A percentile compares a stretch with the other conserved stretches of the same genome.
Conservation (phyloP, 1,140 invertebrate species). For the Andricus grossulariae region DNA sequence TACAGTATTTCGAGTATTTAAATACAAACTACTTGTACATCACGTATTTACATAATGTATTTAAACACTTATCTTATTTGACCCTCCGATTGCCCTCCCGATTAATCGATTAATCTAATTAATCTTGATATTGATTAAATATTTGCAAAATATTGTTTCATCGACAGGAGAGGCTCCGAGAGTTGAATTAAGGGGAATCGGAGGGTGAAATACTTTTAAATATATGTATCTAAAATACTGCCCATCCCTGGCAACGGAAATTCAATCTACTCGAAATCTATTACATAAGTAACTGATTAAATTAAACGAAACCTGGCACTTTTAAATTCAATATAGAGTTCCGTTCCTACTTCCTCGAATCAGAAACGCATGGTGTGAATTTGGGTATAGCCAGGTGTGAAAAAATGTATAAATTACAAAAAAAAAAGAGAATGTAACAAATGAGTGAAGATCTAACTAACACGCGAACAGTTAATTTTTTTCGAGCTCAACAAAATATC, state of each 20-base stretch:
- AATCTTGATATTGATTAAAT: no score
- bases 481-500: neutral
- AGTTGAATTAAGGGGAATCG: neutral
- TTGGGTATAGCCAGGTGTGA: constrained; percentile 7
- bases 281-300: neutral
- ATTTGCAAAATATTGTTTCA: no score
- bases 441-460: neutral
- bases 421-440: neutral
- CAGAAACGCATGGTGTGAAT: constrained; percentile 12
- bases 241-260: constrained; percentile 11
- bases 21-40: constrained; percentile 26
- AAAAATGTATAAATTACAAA: neutral
- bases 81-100: neutral
- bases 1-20: constrained; percentile 28
- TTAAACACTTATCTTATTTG: neutral
- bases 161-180: neutral
- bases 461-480: neutral
- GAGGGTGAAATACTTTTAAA: neutral
- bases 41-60: constrained; percentile 28
- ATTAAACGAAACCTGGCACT: neutral
- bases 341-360: neutral
- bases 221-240: constrained; percentile 21
- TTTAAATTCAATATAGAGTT: neutral
- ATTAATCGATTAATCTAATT: no score
- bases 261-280: neutral